Percentiles rank a stretch among this genome's conserved stretches.
phyloP scores from a whole-genome alignment of 2,797 vertebrate species.

The Spondyliosoma cantharus region DNA sequence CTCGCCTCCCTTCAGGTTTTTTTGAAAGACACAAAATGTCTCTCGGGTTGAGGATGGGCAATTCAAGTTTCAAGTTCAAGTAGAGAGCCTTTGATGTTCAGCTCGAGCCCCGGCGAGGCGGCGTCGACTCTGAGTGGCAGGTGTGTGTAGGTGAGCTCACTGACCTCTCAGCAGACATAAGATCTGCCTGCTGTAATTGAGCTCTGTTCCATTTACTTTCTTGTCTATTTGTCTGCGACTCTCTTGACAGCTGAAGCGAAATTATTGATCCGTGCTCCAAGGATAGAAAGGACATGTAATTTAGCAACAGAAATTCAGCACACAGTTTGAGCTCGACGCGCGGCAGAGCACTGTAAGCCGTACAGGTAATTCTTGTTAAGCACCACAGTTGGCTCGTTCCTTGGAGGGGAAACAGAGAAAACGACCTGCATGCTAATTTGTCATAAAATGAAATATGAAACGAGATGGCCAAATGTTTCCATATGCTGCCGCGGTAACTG shows the following conservation, averaged over 20 bases:
- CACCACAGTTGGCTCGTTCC: constrained; percentile 32
- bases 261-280: constrained; percentile 69
- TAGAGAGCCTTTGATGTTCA: constrained; percentile 55
- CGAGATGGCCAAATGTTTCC: constrained; percentile 48
- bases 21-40: constrained; percentile 65
- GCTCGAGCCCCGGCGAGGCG: constrained; percentile 27
- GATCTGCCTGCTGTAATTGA: constrained; percentile 74
- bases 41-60: constrained; percentile 48
- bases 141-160: constrained; percentile 64
- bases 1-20: constrained; percentile 31
- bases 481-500: constrained; percentile 34
- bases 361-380: constrained; percentile 63
- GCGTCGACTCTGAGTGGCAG: constrained; percentile 63
- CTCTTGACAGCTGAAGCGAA: constrained; percentile 67
- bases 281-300: constrained; percentile 68
- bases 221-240: constrained; percentile 60
- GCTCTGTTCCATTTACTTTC: constrained; percentile 70
- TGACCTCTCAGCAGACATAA: constrained; percentile 72
- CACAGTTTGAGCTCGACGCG: constrained; percentile 13
- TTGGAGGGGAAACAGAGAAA: constrained; percentile 24
- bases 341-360: constrained; percentile 18
- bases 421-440: constrained; percentile 43
- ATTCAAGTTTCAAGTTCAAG: constrained; percentile 66
- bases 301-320: constrained; percentile 52
- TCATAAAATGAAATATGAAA: constrained; percentile 60